Evolutionary conservation across 2,888 invertebrate species (phyloP), one percentile per base, ranked within the genome.

Genomic region (Linnaemya vulpina): DNA sequence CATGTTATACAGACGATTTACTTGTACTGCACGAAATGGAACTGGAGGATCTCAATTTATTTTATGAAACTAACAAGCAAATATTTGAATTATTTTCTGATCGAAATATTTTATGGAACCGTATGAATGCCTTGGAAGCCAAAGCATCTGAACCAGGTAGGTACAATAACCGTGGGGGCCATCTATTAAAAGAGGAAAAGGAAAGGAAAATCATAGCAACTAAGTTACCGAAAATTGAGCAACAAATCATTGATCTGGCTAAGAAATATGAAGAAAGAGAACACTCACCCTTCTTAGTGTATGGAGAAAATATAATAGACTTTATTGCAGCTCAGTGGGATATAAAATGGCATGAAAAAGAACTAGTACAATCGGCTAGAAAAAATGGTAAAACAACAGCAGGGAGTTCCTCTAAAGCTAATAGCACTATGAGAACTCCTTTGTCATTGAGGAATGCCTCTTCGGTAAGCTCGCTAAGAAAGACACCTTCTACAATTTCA

Each of bases 101-200:
- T 80, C 94, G 96, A 63, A 94, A 95, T 85, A 93, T 94, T 46
- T 93, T 97, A 1, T 97, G 97, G 95, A 92, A 94, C 25, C 95
- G 96, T 89, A 95, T 96, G 94, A 93, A 94, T 2, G 96, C 96
- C 83, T 91, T 98, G 65, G 96, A 97, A 87, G 94, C 94, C 22
- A 94, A 95, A 71, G 95, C 96, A 0, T 94, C 94, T n/a, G 96
- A 97, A 89, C 96, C 97, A 0, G 95, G 96, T 87, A 94, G 98
- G 0, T 97, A 95, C 90, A 95, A 97, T 88, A 98, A 98, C 92
- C 94, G 98, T 49, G 98, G 98, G 0, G 97, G 98, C 0, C 96
- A 96, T 87, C 93, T 98, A 8, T 92, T 98, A 1, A 94, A 95
- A 71, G 98, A 98, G 90, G 98, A 98, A 91, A 97, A 96, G 88